These are phyloP conservation scores for Netelia melanura DNA, from an alignment of 2,888 invertebrate genomes.

Conservation along the genomic window DNA sequence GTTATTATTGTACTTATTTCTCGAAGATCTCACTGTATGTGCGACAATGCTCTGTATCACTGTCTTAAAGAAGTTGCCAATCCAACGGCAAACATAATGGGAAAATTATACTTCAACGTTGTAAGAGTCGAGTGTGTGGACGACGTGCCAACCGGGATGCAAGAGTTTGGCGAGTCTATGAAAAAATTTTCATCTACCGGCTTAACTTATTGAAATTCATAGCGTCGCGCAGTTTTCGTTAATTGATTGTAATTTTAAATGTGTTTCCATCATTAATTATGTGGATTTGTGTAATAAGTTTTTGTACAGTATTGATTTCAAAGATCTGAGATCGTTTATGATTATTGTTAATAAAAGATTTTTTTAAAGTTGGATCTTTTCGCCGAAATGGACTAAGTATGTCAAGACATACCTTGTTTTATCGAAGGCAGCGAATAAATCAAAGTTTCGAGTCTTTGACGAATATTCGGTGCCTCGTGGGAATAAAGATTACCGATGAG, in stretches of 20 bases:
- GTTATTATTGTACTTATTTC: conserved; percentile 2
- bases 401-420: conserved; percentile 65
- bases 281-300: neutral
- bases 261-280: too few relatives aligned
- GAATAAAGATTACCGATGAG: conserved; percentile 82
- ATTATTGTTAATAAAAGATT: conserved; percentile 42
- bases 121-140: conserved; percentile 91
- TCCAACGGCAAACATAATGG: conserved; percentile 91
- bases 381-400: conserved; percentile 28
- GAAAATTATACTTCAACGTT: conserved; percentile 94
- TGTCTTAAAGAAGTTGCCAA: conserved; percentile 92
- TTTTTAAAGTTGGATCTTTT: conserved; percentile 26
- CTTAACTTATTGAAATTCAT: conserved; percentile 57
- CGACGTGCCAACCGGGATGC: conserved; percentile 82
- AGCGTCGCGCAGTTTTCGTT: neutral
- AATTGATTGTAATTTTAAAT: too few relatives aligned
- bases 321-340: conserved; percentile 17
- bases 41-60: conserved; percentile 93
- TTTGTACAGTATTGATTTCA: neutral
- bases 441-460: conserved; percentile 60
- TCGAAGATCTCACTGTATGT: conserved; percentile 92
- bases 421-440: conserved; percentile 70
- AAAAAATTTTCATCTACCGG: conserved; percentile 67
- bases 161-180: conserved; percentile 45
- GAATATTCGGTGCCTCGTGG: conserved; percentile 71